These are phyloP conservation scores for Ageneiosus marmoratus DNA, from an alignment of 2,113 vertebrate genomes.

Conservation along the genomic window DNA sequence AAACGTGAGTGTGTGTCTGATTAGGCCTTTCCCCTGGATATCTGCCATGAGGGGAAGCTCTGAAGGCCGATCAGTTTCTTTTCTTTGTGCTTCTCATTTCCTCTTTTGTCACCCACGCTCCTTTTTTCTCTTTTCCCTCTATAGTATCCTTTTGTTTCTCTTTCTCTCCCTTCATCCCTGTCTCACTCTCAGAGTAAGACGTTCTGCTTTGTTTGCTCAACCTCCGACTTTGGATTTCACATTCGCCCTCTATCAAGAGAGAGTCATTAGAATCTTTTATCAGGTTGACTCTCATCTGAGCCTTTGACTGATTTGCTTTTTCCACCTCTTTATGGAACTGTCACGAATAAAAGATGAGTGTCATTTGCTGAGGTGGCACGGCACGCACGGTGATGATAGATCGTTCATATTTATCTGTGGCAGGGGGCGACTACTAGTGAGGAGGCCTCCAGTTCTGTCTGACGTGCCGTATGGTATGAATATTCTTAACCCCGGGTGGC, in stretches of 20 bases:
- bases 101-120: constrained; percentile 27
- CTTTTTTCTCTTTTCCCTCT: not conserved
- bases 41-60: constrained; percentile 29
- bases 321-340: constrained; percentile 62
- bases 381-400: constrained; percentile 58
- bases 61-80: constrained; percentile 36
- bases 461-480: constrained; percentile 24
- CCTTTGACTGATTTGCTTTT: constrained; percentile 61
- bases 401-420: constrained; percentile 48
- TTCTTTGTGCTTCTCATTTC: constrained; percentile 26
- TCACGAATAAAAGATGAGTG: constrained; percentile 63
- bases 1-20: constrained; percentile 19
- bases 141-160: not conserved
- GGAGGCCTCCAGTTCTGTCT: constrained; percentile 15
- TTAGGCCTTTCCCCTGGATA: constrained; percentile 31
- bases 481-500: not conserved
- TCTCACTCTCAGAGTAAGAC: constrained; percentile 1
- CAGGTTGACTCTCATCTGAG: constrained; percentile 61
- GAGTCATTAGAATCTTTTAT: constrained; percentile 58
- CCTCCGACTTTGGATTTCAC: constrained; percentile 26
- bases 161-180: not conserved
- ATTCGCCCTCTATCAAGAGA: constrained; percentile 51
- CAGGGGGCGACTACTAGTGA: constrained; percentile 6
- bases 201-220: constrained; percentile 31
- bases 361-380: constrained; percentile 64